These are phyloP conservation scores for Dicerorhinus sumatrensis DNA, from an alignment of 2,113 vertebrate genomes.

Conservation along the genomic window DNA sequence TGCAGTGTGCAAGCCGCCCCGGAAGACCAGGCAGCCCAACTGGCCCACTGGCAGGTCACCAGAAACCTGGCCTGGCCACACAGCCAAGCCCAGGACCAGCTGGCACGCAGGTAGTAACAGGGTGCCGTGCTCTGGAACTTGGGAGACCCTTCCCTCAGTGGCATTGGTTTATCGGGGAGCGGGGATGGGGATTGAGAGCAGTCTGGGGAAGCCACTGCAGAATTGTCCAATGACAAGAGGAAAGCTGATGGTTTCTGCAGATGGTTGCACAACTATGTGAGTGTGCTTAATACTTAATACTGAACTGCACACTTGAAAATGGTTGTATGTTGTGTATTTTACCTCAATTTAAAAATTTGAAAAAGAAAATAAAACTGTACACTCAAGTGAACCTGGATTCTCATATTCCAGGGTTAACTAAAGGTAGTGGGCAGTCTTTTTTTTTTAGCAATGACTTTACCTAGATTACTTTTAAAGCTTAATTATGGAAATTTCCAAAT, in stretches of 20 bases:
- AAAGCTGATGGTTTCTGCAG: neutral
- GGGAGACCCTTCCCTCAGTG: neutral
- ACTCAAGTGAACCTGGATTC: neutral
- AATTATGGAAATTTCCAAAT: neutral
- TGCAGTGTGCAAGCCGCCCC: neutral
- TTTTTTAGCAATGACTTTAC: neutral
- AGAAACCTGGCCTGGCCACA: neutral
- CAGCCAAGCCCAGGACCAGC: neutral
- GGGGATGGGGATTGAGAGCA: neutral
- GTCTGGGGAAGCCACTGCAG: neutral
- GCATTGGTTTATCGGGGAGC: neutral
- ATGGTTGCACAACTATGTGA: accelerated
- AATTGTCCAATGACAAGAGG: neutral
- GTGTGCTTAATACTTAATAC: neutral
- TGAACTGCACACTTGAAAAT: too few relatives aligned
- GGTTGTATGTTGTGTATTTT: neutral
- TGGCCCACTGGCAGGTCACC: neutral
- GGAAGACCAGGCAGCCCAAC: neutral
- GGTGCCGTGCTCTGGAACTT: neutral
- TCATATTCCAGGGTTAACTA: neutral
- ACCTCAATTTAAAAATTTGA: neutral
- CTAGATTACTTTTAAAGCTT: neutral
- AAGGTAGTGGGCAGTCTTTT: neutral
- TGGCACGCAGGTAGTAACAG: neutral
- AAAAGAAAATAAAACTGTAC: neutral